Base-by-base conservation (phyloP, 2,888 invertebrate genomes). In the Uropetala carovei region DNA sequence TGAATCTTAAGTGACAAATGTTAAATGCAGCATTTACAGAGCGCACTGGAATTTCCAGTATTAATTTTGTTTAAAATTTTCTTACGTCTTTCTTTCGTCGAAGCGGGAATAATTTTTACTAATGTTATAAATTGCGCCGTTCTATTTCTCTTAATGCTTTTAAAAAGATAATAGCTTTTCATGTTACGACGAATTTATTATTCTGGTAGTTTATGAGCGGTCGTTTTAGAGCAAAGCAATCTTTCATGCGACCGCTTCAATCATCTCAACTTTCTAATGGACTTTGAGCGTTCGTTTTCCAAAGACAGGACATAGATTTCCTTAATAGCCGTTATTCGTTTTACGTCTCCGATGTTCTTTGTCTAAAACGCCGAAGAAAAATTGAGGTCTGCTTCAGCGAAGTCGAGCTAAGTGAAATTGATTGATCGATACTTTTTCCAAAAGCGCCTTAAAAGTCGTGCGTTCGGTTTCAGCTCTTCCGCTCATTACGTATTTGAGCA, bases 391-490 rank as follows among this genome's bases (percentile, higher is more conserved):
- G 75, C 43, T 5, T 1, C 43, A 5, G 43, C 43, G 43, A 43
- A 43, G 43, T 43, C 75, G 22, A 27, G 22, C 13, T 27, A 27
- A 13, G 22, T 27, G 75, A 27, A 75, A 8, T 75, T 27, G 75
- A 75, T 75, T 27, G 75, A 75, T 75, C 75, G 75, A 13, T 18
- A 22, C 27, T 22, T 75, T 75, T 18, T 18, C 68, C 13, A 75
- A 27, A 27, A 75, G 13, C 22, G 22, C 75, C 75, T 75, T 75
- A 75, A 75, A 75, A 75, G 75, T 75, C 68, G 68, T 68, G 22
- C 22, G 22, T 27, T 75, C 27, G 22, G 22, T 75, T 22, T 27
- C 75, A 22, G 27, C 22, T 75, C 27, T n/a, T 75, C 75, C 1
- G 75, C 18, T 75, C 75, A 75, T 75, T 75, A 75, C 75, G 22